Base-by-base conservation (phyloP, 2,113 vertebrate species). In the Opisthocomus hoazin region DNA sequence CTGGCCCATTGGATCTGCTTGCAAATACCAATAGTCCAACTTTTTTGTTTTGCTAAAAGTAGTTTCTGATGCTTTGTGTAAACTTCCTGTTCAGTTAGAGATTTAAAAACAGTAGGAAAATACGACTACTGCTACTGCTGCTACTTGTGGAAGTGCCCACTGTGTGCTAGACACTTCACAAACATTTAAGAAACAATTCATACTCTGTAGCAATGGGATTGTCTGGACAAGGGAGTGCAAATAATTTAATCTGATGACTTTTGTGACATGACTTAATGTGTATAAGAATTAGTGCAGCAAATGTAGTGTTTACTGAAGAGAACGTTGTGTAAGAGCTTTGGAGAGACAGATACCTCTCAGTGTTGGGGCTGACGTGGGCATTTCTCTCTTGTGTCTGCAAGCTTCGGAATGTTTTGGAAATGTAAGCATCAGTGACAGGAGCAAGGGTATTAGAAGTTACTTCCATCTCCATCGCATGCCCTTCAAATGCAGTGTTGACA, bases 61-160 rank as follows among this genome's bases (percentile, higher is more conserved):
- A 11, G 32, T 20, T 90, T 30, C 8, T 53, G 50, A 7, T 71
- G 65, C n/a, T 75, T 48, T 19, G 26, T 34, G 26, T 70, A 34
- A 66, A 29, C 10, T 30, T 53, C 30, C 10, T 61, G 48, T 46
- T 87, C 36, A 39, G 75, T 79, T 8, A 20, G 69, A 73, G 58
- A 8, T 45, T 53, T 32, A 4, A 21, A 63, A 91, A 27, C 15
- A 5, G n/a, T 17, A n/a, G 51, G 56, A 30, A 57, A 46, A 27
- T 14, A 19, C 4, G 50, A 5, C 4, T n/a, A 0, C 12, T 32
- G 1, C 32, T 14, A 19, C 4, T 17, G 8, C 27, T 34, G 3
- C 20, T 53, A 5, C 18, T 37, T n/a, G 63, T 56, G 48, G 50
- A 50, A 63, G 20, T 63, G 63, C 41, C 39, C 32, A 10, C 61